Percentiles rank a stretch among this genome's conserved stretches.
Conservation (phyloP, 2,888 invertebrate genomes). For the Drosophila anomalipes region DNA sequence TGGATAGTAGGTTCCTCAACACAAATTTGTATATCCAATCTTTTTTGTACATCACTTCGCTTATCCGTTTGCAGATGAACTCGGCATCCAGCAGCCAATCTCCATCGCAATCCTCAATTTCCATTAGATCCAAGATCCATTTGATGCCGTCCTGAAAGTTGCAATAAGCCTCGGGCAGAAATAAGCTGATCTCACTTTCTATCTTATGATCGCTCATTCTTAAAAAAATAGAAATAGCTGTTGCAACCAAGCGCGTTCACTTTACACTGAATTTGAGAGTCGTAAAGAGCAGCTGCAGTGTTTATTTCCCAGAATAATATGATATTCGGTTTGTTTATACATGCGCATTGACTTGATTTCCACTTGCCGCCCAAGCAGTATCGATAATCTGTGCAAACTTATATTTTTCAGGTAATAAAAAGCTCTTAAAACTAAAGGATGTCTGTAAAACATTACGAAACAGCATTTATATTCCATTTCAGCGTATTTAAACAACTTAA, state of each 20-base stretch:
- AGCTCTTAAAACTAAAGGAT: not conserved
- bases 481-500: not conserved
- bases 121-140: constrained; percentile 53
- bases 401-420: not conserved
- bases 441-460: not conserved
- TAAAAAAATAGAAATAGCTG: not conserved
- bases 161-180: constrained; percentile 39
- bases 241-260: constrained; percentile 2
- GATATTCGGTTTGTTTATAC: constrained; percentile 12
- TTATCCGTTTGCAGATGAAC: constrained; percentile 43
- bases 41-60: constrained; percentile 55
- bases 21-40: constrained; percentile 56
- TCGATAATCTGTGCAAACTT: constrained; percentile 2
- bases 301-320: constrained; percentile 5
- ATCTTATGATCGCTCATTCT: constrained; percentile 36
- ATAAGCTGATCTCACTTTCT: constrained; percentile 10
- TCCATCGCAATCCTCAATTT: constrained; percentile 48
- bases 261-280: constrained; percentile 32
- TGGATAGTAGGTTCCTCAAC: constrained; percentile 44
- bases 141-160: constrained; percentile 64
- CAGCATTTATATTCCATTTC: too few relatives aligned
- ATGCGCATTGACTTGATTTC: constrained; percentile 1
- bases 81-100: constrained; percentile 58
- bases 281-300: constrained; percentile 1
- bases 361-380: not conserved